Conservation (phyloP, 1,140 invertebrate species). For the Pristionchus pacificus region DNA sequence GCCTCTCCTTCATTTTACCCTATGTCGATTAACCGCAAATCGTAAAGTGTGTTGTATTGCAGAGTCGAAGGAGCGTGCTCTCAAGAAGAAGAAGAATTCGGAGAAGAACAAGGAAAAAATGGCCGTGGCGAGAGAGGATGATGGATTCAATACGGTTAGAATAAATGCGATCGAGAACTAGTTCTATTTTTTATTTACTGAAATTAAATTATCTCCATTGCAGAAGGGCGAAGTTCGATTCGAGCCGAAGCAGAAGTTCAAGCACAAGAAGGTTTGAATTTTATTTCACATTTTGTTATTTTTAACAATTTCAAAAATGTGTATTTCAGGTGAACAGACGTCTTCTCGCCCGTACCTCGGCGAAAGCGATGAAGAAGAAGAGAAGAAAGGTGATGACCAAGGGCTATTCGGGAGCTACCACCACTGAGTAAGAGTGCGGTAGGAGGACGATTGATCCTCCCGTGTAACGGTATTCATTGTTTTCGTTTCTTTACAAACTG, state of each 20-base stretch:
- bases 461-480: too few species aligned
- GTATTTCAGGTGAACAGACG: not conserved
- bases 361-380: slow-evolving; percentile 20
- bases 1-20: not conserved
- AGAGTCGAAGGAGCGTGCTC: slow-evolving; percentile 7
- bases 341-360: slow-evolving; percentile 19
- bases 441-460: too few species aligned
- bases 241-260: slow-evolving; percentile 18
- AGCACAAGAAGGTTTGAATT: slow-evolving; percentile 5
- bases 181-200: not conserved
- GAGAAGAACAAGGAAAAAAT: slow-evolving; percentile 15
- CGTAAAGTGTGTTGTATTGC: too few species aligned
- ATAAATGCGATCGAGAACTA: not conserved
- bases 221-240: slow-evolving; percentile 18
- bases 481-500: too few species aligned
- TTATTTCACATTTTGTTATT: not conserved
- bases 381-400: slow-evolving; percentile 31
- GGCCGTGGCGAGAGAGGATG: slow-evolving; percentile 13
- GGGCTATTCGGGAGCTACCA: not conserved
- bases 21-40: too few species aligned
- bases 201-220: too few species aligned
- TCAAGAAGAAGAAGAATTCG: slow-evolving; percentile 23
- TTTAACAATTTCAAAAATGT: not conserved
- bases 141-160: slow-evolving; percentile 24
- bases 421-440: too few species aligned